Conservation (phyloP, 1,140 invertebrate species). For the Papilio xuthus region DNA sequence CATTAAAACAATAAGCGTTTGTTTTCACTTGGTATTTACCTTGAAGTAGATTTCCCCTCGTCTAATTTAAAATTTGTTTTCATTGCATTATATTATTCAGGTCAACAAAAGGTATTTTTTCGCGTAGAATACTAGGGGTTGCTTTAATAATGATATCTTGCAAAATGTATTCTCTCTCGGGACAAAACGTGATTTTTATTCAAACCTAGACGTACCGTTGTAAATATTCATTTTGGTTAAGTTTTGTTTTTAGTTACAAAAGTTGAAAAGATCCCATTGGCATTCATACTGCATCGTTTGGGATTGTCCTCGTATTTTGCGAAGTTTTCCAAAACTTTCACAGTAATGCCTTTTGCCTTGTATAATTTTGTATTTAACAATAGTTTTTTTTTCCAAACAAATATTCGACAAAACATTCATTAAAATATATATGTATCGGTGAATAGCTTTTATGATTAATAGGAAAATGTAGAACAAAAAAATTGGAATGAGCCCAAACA, state of each 20-base stretch:
- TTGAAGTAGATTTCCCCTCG: not conserved
- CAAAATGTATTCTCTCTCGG: constrained; percentile 22
- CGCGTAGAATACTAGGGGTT: constrained; percentile 9
- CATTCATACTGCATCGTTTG: constrained; percentile 53
- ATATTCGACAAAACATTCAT: not conserved
- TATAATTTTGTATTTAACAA: constrained; percentile 30
- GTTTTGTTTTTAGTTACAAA: constrained; percentile 53
- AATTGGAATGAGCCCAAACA: constrained; percentile 18
- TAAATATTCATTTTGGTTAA: constrained; percentile 58
- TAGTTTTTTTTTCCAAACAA: constrained; percentile 28
- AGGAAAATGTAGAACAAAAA: constrained; percentile 7
- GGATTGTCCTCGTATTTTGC: constrained; percentile 40
- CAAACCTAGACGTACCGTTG: constrained; percentile 50
- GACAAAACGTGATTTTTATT: constrained; percentile 50
- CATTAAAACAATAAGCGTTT: not conserved
- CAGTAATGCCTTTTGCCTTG: constrained; percentile 31
- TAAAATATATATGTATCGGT: not conserved
- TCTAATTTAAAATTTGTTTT: constrained; percentile 24
- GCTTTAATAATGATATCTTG: constrained; percentile 18
- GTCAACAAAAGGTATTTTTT: constrained; percentile 21
- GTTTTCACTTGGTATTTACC: not conserved
- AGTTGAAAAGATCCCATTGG: constrained; percentile 53
- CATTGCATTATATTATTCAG: constrained; percentile 25
- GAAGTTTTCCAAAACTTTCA: constrained; percentile 36
- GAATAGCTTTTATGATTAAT: not conserved